Conservation (phyloP, 2,797 vertebrate genomes). For the Rhinella marina region DNA sequence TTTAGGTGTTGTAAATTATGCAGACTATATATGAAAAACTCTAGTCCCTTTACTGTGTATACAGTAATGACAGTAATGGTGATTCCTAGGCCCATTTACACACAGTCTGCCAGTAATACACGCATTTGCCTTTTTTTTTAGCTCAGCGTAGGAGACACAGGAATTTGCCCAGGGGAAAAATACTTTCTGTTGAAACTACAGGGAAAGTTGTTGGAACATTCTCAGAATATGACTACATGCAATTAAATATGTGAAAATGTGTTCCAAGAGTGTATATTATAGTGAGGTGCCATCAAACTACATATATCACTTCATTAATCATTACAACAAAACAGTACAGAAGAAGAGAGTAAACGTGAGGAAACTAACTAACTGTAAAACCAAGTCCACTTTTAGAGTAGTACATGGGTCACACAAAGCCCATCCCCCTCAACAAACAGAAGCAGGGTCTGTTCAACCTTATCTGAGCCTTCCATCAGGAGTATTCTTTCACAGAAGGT, state of each 20-base stretch:
- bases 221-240: conserved; percentile 30
- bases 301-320: not conserved
- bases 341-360: not conserved
- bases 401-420: not conserved
- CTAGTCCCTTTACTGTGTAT: conserved; percentile 4
- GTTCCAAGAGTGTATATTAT: not conserved
- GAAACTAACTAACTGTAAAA: not conserved
- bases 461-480: too few species aligned
- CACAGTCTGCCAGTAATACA: conserved; percentile 49
- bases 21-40: not conserved
- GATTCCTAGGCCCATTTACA: conserved; percentile 38
- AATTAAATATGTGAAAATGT: conserved; percentile 11
- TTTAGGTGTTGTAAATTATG: not conserved
- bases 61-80: not conserved
- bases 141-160: conserved; percentile 36
- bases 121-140: conserved; percentile 45
- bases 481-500: too few species aligned
- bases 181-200: conserved; percentile 56
- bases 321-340: not conserved
- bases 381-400: not conserved
- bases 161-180: conserved; percentile 60
- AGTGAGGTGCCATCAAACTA: not conserved
- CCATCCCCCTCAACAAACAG: not conserved
- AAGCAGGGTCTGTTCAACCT: not conserved
- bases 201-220: conserved; percentile 38